Evolutionary conservation across 53 echinoderm and acorn worm species (phyloP).

Genomic region (Echinometra lucunter): DNA sequence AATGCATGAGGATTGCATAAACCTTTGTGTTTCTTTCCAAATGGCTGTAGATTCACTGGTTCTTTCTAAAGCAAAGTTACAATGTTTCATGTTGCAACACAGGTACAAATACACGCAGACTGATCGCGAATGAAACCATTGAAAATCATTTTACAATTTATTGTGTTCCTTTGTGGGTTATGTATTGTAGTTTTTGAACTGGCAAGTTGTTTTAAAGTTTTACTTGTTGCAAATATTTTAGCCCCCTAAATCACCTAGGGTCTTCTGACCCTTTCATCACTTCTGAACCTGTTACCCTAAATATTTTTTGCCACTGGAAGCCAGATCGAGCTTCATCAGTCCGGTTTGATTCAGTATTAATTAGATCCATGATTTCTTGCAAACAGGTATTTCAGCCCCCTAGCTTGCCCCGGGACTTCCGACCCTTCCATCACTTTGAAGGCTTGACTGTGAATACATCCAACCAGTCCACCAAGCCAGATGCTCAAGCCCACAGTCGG

Average conservation of each 20-base stretch:
- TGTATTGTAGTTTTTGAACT: too few species aligned
- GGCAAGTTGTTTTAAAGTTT: too few species aligned
- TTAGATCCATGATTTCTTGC: background rate
- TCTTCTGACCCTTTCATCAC: constrained; percentile 79
- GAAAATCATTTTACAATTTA: too few species aligned
- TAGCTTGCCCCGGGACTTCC: constrained; percentile 79
- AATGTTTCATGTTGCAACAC: too few species aligned
- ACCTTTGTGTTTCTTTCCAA: too few species aligned
- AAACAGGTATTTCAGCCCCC: constrained; percentile 90
- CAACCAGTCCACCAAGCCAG: constrained; percentile 29
- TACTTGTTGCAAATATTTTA: constrained; percentile 62
- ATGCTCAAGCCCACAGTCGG: constrained; percentile 61
- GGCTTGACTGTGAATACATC: background rate
- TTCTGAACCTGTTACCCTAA: background rate
- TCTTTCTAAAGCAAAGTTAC: too few species aligned
- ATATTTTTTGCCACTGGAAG: background rate
- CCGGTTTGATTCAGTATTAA: constrained; percentile 69
- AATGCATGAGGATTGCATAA: too few species aligned
- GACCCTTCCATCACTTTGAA: constrained; percentile 76
- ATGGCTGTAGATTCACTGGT: too few species aligned
- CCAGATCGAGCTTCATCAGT: constrained; percentile 29
- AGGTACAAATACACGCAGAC: too few species aligned
- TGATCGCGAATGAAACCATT: too few species aligned
- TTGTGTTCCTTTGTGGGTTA: too few species aligned
- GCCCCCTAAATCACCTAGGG: constrained; percentile 79